Conservation (phyloP, 2,888 invertebrate species). For the Mythimna vitellina region DNA sequence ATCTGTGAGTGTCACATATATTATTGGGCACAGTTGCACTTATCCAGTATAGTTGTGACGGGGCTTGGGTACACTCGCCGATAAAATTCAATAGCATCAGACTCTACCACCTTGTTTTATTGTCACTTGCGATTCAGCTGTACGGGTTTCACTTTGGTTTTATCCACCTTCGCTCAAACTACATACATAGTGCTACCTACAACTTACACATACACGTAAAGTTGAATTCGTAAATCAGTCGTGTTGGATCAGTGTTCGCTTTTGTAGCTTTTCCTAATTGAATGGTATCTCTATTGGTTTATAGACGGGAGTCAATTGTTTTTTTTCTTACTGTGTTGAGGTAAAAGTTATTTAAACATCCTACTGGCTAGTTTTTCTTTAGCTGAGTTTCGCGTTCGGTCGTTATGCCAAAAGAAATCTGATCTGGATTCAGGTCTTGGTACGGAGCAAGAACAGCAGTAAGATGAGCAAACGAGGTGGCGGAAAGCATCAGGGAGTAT, state of each 20-base stretch:
- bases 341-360: not conserved
- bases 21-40: constrained; percentile 51
- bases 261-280: constrained; percentile 35
- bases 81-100: constrained; percentile 61
- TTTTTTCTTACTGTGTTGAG: constrained; percentile 1
- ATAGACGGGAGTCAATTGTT: not conserved
- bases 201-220: constrained; percentile 15
- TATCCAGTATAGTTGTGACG: constrained; percentile 51
- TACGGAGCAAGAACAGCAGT: too few species aligned
- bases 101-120: constrained; percentile 56
- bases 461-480: too few species aligned
- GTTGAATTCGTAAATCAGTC: constrained; percentile 13
- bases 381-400: not conserved
- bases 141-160: constrained; percentile 27
- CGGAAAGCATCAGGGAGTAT: too few species aligned
- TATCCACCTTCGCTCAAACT: constrained; percentile 32
- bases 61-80: constrained; percentile 15
- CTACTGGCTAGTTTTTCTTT: not conserved
- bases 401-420: not conserved
- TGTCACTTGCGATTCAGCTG: constrained; percentile 45
- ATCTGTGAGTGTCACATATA: constrained; percentile 58
- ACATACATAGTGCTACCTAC: constrained; percentile 1
- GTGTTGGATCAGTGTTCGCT: constrained; percentile 23
- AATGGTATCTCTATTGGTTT: constrained; percentile 2
- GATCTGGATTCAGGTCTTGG: too few species aligned